A percentile compares a stretch with the other conserved stretches of the same genome.
phyloP scores from a whole-genome alignment of 1,140 invertebrate species.

The Protaetia brevitarsis region DNA sequence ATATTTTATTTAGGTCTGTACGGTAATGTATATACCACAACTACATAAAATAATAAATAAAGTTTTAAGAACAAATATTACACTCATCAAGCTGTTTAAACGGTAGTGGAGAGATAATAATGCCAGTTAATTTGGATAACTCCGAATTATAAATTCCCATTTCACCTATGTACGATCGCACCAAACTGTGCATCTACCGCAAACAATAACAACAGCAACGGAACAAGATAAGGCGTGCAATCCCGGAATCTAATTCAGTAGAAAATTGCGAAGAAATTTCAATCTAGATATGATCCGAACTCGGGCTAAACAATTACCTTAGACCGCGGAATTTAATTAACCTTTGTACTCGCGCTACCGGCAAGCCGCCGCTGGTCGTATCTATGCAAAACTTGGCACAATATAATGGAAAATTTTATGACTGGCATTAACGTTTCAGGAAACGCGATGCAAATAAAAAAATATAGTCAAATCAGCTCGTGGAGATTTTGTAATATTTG shows the following conservation, averaged over 20 bases:
- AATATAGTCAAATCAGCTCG: too few relatives aligned
- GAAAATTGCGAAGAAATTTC: conserved; percentile 26
- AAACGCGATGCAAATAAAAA: not conserved
- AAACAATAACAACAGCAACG: not conserved
- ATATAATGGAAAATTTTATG: conserved; percentile 18
- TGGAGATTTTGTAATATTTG: too few relatives aligned
- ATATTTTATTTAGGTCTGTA: too few relatives aligned
- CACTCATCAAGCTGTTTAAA: too few relatives aligned
- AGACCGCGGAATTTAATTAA: conserved; percentile 25
- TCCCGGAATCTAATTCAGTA: conserved; percentile 19
- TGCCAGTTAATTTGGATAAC: too few relatives aligned
- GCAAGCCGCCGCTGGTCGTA: too few relatives aligned
- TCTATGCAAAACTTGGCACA: not conserved
- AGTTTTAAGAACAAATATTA: too few relatives aligned
- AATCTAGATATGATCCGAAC: conserved; percentile 19
- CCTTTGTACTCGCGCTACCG: conserved; percentile 12
- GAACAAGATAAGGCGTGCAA: conserved; percentile 5
- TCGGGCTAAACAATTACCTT: conserved; percentile 16
- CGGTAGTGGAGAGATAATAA: too few relatives aligned
- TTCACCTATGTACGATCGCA: not conserved
- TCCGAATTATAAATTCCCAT: too few relatives aligned
- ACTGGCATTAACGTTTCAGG: not conserved
- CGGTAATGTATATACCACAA: too few relatives aligned
- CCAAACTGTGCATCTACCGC: not conserved
- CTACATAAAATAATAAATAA: too few relatives aligned